Conservation (phyloP, 1,140 invertebrate species). For the Diachasma alloeum region DNA sequence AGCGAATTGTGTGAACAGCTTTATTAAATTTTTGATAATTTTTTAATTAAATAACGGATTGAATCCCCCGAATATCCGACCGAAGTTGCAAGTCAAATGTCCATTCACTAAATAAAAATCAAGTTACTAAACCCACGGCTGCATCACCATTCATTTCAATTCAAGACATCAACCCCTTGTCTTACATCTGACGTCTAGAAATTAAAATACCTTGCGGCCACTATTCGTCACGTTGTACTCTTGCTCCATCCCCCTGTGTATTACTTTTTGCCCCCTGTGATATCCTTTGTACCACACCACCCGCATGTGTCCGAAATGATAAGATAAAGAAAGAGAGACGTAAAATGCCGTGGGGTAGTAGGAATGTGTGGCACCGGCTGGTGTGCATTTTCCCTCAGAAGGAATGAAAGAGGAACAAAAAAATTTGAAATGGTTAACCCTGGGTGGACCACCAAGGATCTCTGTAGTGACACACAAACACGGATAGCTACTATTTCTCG, state of each 20-base stretch:
- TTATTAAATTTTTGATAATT: too few species aligned
- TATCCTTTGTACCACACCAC: not conserved
- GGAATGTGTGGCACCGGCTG: not conserved
- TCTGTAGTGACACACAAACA: not conserved
- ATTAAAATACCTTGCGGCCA: not conserved
- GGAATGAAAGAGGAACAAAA: not conserved
- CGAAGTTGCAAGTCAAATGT: not conserved
- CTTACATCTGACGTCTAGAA: not conserved
- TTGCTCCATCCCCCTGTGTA: not conserved
- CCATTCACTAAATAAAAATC: not conserved
- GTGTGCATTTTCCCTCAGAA: not conserved
- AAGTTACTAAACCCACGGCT: not conserved
- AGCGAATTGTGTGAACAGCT: too few species aligned
- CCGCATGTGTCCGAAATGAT: conserved; percentile 8
- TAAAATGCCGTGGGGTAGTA: not conserved
- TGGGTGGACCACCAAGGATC: conserved; percentile 1
- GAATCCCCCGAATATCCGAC: not conserved
- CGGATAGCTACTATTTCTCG: conserved; percentile 17
- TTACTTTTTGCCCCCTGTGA: not conserved
- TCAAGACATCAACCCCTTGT: not conserved
- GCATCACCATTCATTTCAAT: too few species aligned
- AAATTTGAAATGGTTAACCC: conserved; percentile 1
- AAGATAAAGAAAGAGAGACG: not conserved
- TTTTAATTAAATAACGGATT: too few species aligned
- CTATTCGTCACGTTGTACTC: not conserved